Evolutionary conservation across 2,888 invertebrate species (phyloP).

Genomic region (Hirtodrosophila confusa): DNA sequence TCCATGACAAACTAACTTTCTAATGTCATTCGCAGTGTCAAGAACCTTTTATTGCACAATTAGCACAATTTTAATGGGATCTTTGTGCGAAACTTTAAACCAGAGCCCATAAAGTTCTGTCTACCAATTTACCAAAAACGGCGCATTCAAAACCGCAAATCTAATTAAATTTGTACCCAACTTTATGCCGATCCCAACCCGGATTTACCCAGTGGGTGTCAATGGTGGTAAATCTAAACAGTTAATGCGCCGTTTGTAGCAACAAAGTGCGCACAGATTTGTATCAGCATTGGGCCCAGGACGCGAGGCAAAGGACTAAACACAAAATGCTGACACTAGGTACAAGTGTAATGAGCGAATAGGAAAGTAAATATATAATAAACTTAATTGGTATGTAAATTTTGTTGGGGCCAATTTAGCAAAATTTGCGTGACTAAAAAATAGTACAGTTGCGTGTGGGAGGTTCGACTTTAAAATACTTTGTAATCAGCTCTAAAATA

Average conservation of each 20-base stretch:
- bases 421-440: conserved; percentile 14
- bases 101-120: conserved; percentile 7
- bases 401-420: conserved; percentile 51
- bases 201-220: conserved; percentile 8
- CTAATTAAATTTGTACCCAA: conserved; percentile 51
- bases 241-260: conserved; percentile 45
- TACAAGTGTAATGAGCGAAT: conserved; percentile 35
- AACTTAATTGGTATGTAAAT: conserved; percentile 74
- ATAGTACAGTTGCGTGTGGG: background rate
- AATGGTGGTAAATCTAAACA: conserved; percentile 29
- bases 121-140: conserved; percentile 4
- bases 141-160: conserved; percentile 36
- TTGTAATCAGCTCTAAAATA: background rate
- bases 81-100: conserved; percentile 14
- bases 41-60: conserved; percentile 1
- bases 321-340: conserved; percentile 34
- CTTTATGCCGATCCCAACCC: conserved; percentile 13
- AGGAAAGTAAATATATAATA: conserved; percentile 62
- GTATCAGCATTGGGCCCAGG: conserved; percentile 27
- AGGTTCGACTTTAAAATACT: conserved; percentile 4
- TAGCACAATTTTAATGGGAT: conserved; percentile 12
- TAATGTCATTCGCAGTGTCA: background rate
- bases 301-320: conserved; percentile 15
- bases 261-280: conserved; percentile 47
- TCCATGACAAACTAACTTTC: background rate